phyloP scores from a whole-genome alignment of 2,888 invertebrate species.

The Stenodema calcarata region DNA sequence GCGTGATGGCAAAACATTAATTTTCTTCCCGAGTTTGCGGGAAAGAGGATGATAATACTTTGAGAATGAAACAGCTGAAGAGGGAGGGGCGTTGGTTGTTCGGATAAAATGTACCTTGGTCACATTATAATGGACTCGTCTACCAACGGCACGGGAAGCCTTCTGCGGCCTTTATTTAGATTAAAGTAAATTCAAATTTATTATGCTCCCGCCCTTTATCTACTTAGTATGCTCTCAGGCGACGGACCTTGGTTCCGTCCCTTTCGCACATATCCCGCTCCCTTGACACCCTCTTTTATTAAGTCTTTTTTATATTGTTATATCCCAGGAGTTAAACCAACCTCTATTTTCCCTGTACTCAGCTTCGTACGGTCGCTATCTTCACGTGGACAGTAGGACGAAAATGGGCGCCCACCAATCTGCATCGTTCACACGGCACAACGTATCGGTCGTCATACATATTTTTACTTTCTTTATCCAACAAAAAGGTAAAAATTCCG shows the following conservation, averaged over 20 bases:
- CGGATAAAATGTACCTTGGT: slow-evolving; percentile 8
- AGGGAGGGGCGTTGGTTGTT: not conserved
- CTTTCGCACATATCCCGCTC: not conserved
- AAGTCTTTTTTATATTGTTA: not conserved
- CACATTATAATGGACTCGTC: slow-evolving; percentile 20
- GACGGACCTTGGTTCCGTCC: not conserved
- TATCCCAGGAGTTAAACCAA: not conserved
- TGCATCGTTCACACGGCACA: too few relatives aligned
- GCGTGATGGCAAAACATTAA: not conserved
- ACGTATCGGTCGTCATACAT: too few relatives aligned
- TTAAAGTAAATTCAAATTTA: slow-evolving; percentile 31
- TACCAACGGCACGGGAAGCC: not conserved
- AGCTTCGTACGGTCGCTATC: not conserved
- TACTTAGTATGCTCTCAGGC: not conserved
- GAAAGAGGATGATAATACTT: not conserved
- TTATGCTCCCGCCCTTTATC: slow-evolving; percentile 1
- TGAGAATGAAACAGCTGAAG: not conserved
- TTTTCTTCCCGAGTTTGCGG: not conserved
- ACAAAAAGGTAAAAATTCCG: too few relatives aligned
- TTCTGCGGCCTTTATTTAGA: not conserved
- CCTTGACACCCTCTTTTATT: not conserved
- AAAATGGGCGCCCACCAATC: not conserved
- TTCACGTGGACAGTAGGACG: not conserved
- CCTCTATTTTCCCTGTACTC: not conserved
- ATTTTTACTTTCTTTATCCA: too few relatives aligned